phyloP scores from a whole-genome alignment of 2,113 vertebrate genomes.

The human region DNA sequence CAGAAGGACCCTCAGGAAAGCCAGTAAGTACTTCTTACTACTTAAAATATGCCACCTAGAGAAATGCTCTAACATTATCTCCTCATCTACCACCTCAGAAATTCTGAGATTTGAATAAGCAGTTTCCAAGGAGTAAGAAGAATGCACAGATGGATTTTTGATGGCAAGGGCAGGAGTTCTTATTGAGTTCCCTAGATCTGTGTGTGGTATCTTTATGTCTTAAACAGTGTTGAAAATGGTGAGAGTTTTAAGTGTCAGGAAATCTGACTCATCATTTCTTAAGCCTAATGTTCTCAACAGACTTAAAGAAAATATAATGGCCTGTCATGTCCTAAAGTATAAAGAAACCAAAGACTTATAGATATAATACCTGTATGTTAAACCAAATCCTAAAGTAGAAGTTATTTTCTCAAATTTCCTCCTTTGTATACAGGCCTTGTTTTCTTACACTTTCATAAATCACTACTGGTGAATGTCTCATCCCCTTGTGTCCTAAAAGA shows the following conservation, averaged over 20 bases:
- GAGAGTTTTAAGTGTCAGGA: not conserved
- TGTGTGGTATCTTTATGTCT: not conserved
- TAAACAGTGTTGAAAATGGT: not conserved
- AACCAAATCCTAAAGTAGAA: not conserved
- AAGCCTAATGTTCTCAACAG: not conserved
- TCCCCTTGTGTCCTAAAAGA: not conserved
- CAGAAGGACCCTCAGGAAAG: constrained; percentile 94
- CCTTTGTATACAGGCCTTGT: not conserved
- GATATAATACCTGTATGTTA: not conserved
- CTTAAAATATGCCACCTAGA: not conserved
- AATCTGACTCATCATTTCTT: constrained; percentile 22
- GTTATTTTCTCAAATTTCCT: not conserved
- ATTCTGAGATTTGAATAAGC: not conserved
- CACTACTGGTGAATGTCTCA: not conserved
- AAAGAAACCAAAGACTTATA: not conserved
- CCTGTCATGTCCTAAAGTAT: not conserved
- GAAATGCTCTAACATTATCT: not conserved
- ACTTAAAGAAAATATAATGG: constrained; percentile 1
- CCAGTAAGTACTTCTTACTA: constrained; percentile 86
- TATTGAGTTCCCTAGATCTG: not conserved
- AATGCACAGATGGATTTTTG: not conserved
- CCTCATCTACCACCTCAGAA: not conserved
- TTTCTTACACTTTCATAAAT: not conserved
- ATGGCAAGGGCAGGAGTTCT: not conserved
- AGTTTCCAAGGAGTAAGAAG: not conserved